A percentile compares a stretch with the other conserved stretches of the same genome.
These are phyloP conservation scores for Nyctereutes procyonoides DNA, from an alignment of 2,113 vertebrate species.

Conservation along the genomic window DNA sequence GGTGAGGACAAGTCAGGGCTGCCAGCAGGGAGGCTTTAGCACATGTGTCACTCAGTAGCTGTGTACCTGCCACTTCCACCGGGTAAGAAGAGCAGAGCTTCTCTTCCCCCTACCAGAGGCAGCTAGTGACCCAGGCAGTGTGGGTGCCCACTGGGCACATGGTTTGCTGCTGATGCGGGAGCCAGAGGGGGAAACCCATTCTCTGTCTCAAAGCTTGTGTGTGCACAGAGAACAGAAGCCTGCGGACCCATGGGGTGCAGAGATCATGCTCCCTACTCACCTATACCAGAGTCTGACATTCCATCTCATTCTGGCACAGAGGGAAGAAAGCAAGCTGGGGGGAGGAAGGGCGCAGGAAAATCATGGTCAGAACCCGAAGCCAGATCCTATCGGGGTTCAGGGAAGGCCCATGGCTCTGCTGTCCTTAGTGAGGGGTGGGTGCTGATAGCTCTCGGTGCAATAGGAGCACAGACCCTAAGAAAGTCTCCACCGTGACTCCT, in stretches of 20 bases:
- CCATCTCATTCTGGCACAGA: not conserved
- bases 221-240: not conserved
- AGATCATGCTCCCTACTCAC: not conserved
- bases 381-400: not conserved
- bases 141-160: not conserved
- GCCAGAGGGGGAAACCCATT: not conserved
- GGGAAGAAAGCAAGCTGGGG: not conserved
- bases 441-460: no score
- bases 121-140: not conserved
- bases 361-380: not conserved
- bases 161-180: not conserved
- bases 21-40: not conserved
- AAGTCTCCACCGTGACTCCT: not conserved
- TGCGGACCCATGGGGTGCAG: accelerated
- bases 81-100: not conserved
- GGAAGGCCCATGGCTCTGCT: not conserved
- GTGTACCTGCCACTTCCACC: not conserved
- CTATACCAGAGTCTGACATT: not conserved
- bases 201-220: not conserved
- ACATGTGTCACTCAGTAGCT: not conserved
- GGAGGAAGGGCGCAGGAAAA: not conserved
- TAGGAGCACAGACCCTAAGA: not conserved
- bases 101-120: not conserved
- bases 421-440: accelerated
- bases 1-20: not conserved